Evolutionary conservation across 2,113 vertebrate genomes (phyloP).

Genomic region (Vulpes vulpes): DNA sequence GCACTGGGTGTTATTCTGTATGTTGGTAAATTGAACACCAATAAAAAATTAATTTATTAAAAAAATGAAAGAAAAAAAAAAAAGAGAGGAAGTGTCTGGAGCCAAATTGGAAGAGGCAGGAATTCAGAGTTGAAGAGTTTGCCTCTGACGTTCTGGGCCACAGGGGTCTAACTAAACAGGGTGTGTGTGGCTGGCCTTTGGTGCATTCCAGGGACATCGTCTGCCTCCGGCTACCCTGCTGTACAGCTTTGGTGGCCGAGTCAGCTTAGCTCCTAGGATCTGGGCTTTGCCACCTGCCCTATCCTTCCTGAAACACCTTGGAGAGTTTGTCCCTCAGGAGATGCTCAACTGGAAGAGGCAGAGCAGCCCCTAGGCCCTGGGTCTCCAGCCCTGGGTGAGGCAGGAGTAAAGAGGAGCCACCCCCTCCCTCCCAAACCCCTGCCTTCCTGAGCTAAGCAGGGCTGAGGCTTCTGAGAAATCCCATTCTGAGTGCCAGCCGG

Average conservation of each 20-base stretch:
- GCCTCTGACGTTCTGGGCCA: not conserved
- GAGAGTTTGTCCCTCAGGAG: not conserved
- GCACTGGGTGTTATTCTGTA: too few species aligned
- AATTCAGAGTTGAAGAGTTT: not conserved
- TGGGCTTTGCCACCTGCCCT: not conserved
- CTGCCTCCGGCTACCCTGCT: not conserved
- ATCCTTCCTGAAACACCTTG: not conserved
- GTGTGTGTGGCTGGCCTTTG: not conserved
- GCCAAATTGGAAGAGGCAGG: not conserved
- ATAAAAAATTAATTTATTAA: too few species aligned
- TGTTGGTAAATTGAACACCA: too few species aligned
- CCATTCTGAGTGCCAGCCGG: not conserved
- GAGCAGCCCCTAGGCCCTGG: not conserved
- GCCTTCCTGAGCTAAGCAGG: not conserved
- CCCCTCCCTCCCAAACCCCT: not conserved
- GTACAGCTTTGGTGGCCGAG: not conserved
- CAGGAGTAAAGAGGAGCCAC: not conserved
- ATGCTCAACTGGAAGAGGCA: not conserved
- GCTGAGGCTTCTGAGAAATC: conserved; percentile 62
- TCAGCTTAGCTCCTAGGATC: not conserved
- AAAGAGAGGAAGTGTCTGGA: not conserved
- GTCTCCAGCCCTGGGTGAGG: not conserved
- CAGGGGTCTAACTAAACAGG: too few species aligned
- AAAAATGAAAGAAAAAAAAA: too few species aligned
- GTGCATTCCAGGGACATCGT: accelerated